phyloP scores from a whole-genome alignment of 2,888 invertebrate genomes.

The Mayetiola destructor region DNA sequence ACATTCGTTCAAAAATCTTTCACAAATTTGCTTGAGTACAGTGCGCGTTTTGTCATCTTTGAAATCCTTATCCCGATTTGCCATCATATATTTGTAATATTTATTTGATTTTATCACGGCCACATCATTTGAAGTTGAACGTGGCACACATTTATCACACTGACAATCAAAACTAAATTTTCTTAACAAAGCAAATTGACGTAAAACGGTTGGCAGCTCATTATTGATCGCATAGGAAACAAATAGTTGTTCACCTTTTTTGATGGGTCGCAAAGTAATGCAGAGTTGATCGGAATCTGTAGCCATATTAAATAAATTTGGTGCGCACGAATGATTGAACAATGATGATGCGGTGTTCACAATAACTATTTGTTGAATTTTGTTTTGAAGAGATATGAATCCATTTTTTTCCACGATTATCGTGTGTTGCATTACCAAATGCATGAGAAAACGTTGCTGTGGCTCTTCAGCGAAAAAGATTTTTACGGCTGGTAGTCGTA shows the following conservation, averaged over 20 bases:
- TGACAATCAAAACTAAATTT: background rate
- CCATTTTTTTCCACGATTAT: background rate
- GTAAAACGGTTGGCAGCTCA: background rate
- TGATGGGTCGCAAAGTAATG: background rate
- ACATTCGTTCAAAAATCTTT: background rate
- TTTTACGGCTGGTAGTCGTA: background rate
- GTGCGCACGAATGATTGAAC: background rate
- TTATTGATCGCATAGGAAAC: background rate
- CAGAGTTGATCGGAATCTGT: background rate
- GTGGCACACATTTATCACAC: background rate
- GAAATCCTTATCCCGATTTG: background rate
- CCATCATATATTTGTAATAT: background rate
- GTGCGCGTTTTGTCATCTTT: background rate
- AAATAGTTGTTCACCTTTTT: background rate
- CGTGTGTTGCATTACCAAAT: background rate
- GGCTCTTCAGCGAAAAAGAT: background rate
- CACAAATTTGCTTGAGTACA: background rate
- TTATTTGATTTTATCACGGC: background rate
- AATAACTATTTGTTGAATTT: background rate
- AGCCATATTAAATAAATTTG: background rate
- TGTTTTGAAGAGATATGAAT: background rate
- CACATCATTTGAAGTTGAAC: background rate
- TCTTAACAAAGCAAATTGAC: background rate
- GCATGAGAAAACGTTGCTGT: background rate
- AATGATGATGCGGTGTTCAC: background rate